Base-by-base conservation (phyloP, 2,888 invertebrate genomes). In the Drosophila acutilabella region DNA sequence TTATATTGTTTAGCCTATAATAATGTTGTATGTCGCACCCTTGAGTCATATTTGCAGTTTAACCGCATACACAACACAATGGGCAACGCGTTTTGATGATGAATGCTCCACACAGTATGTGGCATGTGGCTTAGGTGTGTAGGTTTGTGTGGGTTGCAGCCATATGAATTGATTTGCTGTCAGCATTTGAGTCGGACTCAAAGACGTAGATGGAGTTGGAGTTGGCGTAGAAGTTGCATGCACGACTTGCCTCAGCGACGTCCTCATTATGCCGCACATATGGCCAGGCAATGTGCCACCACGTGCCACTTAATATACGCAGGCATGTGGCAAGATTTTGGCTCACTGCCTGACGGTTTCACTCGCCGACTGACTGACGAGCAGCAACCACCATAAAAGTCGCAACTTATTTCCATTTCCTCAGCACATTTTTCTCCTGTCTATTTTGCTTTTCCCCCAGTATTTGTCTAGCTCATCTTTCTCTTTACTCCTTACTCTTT, bases 121-220 rank as follows among this genome's bases (percentile, higher is more conserved):
- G 45, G 36, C 36, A 36, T 45, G 48, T 18, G 47, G 36, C 33
- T 10, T 30, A 18, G 14, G 33, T 33, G 30, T 30, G 30, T 30
- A 30, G 30, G 6, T 30, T 8, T 8, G 57, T 33, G 41, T n/a
- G 48, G 33, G 52, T n/a, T 42, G 57, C 14, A 41, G 73, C 80
- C 81, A 83, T 86, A 87, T 86, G 86, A 86, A 86, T 86, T 86
- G 86, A 88, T 86, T 86, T 81, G 86, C 84, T 81, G 84, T 83
- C 88, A 74, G 76, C 71, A 62, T 64, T 53, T 59, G 62, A 60
- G 70, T 53, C 58, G 13, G 41, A 41, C 26, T 41, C 26, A 4
- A n/a, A 52, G 40, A 14, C 14, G 14, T 18, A 3, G 33, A 4
- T 4, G 20, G 20, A 23, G 23, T 1, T 18, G 50, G 18, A 13